Conservation (phyloP, 2,888 invertebrate species). For the Phalera bucephala region DNA sequence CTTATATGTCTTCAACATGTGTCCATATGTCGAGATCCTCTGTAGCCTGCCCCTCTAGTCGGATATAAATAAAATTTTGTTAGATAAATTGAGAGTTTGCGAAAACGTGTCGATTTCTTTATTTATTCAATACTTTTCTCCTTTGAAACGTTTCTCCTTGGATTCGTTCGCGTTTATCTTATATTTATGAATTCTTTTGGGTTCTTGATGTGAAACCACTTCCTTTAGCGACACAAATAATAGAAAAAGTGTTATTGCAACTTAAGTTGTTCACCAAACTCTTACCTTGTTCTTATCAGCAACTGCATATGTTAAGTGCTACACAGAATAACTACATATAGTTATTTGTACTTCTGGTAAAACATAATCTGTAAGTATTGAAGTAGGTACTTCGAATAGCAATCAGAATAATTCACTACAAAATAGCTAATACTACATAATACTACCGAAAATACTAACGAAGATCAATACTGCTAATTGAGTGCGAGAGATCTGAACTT, state of each 20-base stretch:
- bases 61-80: conserved; percentile 77
- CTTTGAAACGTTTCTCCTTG: conserved; percentile 66
- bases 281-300: too few species aligned
- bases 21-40: conserved; percentile 65
- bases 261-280: too few species aligned
- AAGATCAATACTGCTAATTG: conserved; percentile 1
- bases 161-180: conserved; percentile 65
- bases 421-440: too few species aligned
- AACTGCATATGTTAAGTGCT: too few species aligned
- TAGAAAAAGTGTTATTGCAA: too few species aligned
- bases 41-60: conserved; percentile 62
- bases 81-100: conserved; percentile 76
- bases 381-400: too few species aligned
- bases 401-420: too few species aligned
- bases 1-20: conserved; percentile 58
- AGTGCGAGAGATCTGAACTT: background rate
- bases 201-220: conserved; percentile 57
- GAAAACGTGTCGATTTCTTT: conserved; percentile 79
- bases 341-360: too few species aligned
- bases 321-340: too few species aligned
- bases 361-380: too few species aligned
- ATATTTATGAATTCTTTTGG: conserved; percentile 69
- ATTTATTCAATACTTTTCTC: conserved; percentile 77
- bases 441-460: too few species aligned
- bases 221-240: conserved; percentile 44